Evolutionary conservation across 2,888 invertebrate species (phyloP), one percentile per base, ranked within the genome.

Genomic region (Oscheius sp.): DNA sequence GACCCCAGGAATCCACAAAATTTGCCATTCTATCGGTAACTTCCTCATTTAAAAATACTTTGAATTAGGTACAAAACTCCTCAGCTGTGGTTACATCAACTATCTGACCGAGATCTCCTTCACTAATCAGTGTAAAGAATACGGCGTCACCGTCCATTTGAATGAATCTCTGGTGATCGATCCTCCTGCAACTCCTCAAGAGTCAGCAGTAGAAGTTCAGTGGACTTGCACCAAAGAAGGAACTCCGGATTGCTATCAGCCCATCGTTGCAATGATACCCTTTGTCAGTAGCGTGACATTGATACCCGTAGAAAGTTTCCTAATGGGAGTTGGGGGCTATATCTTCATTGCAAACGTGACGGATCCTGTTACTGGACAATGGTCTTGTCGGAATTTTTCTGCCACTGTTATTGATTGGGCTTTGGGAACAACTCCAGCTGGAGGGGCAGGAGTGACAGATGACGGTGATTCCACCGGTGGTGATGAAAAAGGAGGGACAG

Each of bases 31-130:
- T 29, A 9, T 49, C 18, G 52, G 66, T 66, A 66, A 18, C n/a
- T 16, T 7, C 1, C 16, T 29, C 1, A 29, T 18, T n/a, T 1
- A n/a, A 25, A 18, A 49, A 49, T 23, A 23, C 21, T 53, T 58
- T 9, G 9, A 35, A 35, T 35, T 21, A 66, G 66, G n/a, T 2
- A 7, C 52, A 7, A 3, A 52, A 2, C 27, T 9, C 6, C 52
- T 66, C 5, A 27, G 29, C 52, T 66, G 66, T 29, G 66, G 66
- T n/a, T 66, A 66, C 25, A 27, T 66, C 21, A 25, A 52, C 1
- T 27, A 49, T 18, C n/a, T 66, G 52, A 23, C n/a, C 7, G 27
- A 23, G 2, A 18, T 52, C 12, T n/a, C 49, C 2, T 66, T 66
- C 29, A 66, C 29, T 13, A 66, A 66, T 27, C 13, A 23, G 5